These are phyloP conservation scores for Aphidoletes aphidimyza DNA, from an alignment of 2,888 invertebrate species.

Conservation along the genomic window DNA sequence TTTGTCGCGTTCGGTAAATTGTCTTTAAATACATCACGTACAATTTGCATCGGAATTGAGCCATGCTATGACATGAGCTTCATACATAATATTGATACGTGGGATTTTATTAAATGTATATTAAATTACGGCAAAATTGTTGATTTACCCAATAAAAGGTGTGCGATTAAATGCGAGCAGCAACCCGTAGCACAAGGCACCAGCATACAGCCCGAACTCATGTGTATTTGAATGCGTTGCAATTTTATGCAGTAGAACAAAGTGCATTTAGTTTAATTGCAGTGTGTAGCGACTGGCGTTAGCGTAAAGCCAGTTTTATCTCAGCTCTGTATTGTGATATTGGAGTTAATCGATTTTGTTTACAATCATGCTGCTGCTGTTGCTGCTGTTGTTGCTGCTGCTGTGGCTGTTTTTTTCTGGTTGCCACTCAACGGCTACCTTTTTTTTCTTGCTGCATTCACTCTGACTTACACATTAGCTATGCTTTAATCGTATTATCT, in stretches of 20 bases:
- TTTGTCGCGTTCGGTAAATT: constrained; percentile 41
- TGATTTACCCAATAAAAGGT: constrained; percentile 38
- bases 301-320: not conserved
- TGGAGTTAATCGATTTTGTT: constrained; percentile 26
- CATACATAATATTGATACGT: constrained; percentile 24
- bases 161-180: not conserved
- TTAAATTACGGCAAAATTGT: constrained; percentile 48
- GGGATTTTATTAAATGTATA: constrained; percentile 16
- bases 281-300: constrained; percentile 9
- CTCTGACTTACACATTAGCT: not conserved
- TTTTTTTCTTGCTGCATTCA: not conserved
- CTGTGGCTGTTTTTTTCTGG: not conserved
- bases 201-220: too few species aligned
- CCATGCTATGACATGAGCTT: not conserved
- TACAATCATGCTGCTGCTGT: not conserved
- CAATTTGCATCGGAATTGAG: not conserved
- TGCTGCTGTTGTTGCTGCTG: too few species aligned
- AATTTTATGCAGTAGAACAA: not conserved
- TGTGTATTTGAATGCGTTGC: not conserved
- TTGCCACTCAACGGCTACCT: too few species aligned
- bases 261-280: constrained; percentile 1
- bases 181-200: not conserved
- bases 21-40: not conserved
- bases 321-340: not conserved
- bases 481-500: constrained; percentile 46